phyloP scores from a whole-genome alignment of 1,140 invertebrate species.

The Vanessa atalanta region DNA sequence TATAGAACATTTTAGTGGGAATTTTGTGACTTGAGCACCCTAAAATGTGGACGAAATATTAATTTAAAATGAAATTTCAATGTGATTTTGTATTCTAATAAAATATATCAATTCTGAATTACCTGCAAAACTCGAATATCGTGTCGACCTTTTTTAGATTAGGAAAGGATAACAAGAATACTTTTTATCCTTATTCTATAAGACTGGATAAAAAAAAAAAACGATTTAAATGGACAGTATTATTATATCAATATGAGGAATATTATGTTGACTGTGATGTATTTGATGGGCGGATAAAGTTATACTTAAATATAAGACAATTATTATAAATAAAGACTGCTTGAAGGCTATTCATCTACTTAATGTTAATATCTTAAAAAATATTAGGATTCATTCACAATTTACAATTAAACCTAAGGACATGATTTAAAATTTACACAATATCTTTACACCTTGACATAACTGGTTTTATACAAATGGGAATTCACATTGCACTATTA shows the following conservation, averaged over 20 bases:
- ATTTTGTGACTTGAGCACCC: conserved; percentile 17
- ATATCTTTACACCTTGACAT: neutral
- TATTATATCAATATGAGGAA: conserved; percentile 1
- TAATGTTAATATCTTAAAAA: conserved; percentile 52
- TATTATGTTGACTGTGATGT: conserved; percentile 16
- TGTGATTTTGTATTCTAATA: neutral
- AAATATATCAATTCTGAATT: neutral
- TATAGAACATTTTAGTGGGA: conserved; percentile 3
- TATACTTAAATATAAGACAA: conserved; percentile 27
- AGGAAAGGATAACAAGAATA: neutral
- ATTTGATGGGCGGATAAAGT: conserved; percentile 35
- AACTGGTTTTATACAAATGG: conserved; percentile 7
- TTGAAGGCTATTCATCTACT: conserved; percentile 44
- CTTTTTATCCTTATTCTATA: neutral
- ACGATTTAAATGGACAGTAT: neutral
- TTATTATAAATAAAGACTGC: conserved; percentile 37
- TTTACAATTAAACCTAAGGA: conserved; percentile 49
- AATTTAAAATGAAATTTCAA: conserved; percentile 8
- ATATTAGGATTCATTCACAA: conserved; percentile 67
- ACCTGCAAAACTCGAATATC: neutral
- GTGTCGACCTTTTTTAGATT: neutral
- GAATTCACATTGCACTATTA: conserved; percentile 1
- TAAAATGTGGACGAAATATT: conserved; percentile 21
- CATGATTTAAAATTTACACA: conserved; percentile 20
- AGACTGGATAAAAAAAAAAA: neutral